Evolutionary conservation across 2,797 vertebrate species (phyloP).

Genomic region (Hoplostethus atlanticus): DNA sequence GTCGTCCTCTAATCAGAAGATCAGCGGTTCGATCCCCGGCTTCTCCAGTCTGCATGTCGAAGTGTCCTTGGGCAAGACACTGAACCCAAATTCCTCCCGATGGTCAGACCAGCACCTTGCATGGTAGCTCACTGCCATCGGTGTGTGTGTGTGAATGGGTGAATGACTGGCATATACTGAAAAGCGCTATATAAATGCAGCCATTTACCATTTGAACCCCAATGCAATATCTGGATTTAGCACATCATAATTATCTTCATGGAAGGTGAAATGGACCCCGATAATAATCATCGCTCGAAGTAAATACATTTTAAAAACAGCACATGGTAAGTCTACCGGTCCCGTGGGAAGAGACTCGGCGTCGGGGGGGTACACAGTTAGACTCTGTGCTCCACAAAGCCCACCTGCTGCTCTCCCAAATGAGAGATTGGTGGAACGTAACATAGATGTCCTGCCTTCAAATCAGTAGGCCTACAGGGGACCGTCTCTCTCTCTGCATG

Average conservation of each 20-base stretch:
- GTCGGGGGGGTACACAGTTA: conserved; percentile 8
- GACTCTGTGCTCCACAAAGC: conserved; percentile 40
- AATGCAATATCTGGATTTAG: conserved; percentile 37
- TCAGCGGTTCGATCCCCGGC: too few relatives aligned
- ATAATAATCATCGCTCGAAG: conserved; percentile 33
- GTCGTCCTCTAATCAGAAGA: too few relatives aligned
- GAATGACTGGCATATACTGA: too few relatives aligned
- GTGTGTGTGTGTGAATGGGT: too few relatives aligned
- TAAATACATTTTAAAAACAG: conserved; percentile 60
- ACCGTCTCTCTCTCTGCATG: conserved; percentile 64
- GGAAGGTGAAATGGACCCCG: conserved; percentile 54
- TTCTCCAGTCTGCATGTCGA: too few relatives aligned
- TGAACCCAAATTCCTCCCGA: too few relatives aligned
- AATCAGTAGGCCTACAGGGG: conserved; percentile 71
- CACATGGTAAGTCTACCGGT: conserved; percentile 15
- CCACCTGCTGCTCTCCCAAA: conserved; percentile 70
- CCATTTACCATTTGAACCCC: conserved; percentile 7
- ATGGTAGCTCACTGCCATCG: too few relatives aligned
- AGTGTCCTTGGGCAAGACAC: too few relatives aligned
- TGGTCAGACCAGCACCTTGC: too few relatives aligned
- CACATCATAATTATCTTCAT: conserved; percentile 51
- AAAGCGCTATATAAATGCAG: too few relatives aligned
- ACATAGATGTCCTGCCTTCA: conserved; percentile 59
- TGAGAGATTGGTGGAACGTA: conserved; percentile 67
- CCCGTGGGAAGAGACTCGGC: conserved; percentile 32